A percentile compares a stretch with the other conserved stretches of the same genome.
Evolutionary conservation across 2,888 invertebrate genomes (phyloP).

Genomic region (Erebia aethiops): DNA sequence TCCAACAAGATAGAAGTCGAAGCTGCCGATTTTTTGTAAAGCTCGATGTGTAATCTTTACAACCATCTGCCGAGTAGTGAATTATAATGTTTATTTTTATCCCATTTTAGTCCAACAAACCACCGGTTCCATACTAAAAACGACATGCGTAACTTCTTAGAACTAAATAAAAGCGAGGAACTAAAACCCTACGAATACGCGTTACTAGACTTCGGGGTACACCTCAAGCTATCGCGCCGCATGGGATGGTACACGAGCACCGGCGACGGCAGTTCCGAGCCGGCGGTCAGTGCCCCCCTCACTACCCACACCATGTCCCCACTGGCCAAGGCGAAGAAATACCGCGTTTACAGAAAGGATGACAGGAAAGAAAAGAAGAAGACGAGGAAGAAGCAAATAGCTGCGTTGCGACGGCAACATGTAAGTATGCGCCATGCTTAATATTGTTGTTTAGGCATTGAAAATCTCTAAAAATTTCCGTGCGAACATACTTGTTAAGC

Average conservation of each 20-base stretch:
- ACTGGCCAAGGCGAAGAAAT: conserved; percentile 55
- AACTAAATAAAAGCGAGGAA: conserved; percentile 48
- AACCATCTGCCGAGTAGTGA: too few relatives aligned
- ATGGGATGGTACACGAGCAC: conserved; percentile 70
- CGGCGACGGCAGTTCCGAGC: conserved; percentile 48
- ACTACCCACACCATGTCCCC: conserved; percentile 58
- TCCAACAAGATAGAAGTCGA: too few relatives aligned
- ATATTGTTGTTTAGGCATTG: too few relatives aligned
- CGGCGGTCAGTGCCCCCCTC: conserved; percentile 42
- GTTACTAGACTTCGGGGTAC: conserved; percentile 72
- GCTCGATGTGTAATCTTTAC: too few relatives aligned
- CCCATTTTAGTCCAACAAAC: conserved; percentile 63
- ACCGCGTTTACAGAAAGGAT: conserved; percentile 50
- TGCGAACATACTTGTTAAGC: too few relatives aligned
- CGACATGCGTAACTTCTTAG: conserved; percentile 69
- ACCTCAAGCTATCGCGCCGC: conserved; percentile 69
- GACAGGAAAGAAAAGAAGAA: conserved; percentile 50
- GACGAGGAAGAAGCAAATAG: conserved; percentile 32
- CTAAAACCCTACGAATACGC: conserved; percentile 57
- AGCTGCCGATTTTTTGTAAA: too few relatives aligned
- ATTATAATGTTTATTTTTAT: neutral
- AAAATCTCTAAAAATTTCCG: too few relatives aligned
- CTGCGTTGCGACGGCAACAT: conserved; percentile 8
- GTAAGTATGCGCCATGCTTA: neutral
- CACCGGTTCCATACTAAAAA: conserved; percentile 71